phyloP scores from a whole-genome alignment of 2,113 vertebrate genomes.

The Cervus canadensis region DNA sequence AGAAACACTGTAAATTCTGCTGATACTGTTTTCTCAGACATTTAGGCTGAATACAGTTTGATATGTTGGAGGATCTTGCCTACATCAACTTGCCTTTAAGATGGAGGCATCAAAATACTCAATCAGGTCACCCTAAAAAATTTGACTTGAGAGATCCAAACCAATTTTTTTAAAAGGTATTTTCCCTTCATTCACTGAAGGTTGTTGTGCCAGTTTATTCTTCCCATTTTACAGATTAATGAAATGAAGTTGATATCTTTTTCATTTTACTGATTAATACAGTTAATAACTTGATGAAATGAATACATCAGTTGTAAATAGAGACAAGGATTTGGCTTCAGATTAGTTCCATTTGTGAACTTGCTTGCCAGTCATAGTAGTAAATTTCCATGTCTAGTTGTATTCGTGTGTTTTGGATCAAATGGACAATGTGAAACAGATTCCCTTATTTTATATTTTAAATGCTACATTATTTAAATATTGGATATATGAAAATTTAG shows the following conservation, averaged over 20 bases:
- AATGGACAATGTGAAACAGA: background rate
- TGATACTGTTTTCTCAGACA: conserved; percentile 27
- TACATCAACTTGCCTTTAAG: conserved; percentile 7
- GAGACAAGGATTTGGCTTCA: background rate
- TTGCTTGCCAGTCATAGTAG: background rate
- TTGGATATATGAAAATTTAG: background rate
- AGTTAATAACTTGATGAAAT: background rate
- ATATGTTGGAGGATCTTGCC: conserved; percentile 7
- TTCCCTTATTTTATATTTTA: conserved; percentile 10
- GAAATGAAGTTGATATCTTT: background rate
- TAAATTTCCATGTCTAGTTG: background rate
- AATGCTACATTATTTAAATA: background rate
- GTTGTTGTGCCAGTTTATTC: background rate
- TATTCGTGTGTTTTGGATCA: background rate
- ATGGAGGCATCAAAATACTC: background rate
- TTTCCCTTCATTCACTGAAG: background rate
- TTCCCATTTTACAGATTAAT: background rate
- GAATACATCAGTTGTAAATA: background rate
- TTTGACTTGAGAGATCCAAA: background rate
- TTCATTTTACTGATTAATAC: conserved; percentile 26
- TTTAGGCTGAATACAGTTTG: conserved; percentile 12
- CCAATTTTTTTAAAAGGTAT: background rate
- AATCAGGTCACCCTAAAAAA: background rate
- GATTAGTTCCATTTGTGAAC: background rate
- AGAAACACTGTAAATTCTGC: conserved; percentile 18